These are phyloP conservation scores for Abramis brama DNA, from an alignment of 2,113 vertebrate genomes.

Conservation along the genomic window DNA sequence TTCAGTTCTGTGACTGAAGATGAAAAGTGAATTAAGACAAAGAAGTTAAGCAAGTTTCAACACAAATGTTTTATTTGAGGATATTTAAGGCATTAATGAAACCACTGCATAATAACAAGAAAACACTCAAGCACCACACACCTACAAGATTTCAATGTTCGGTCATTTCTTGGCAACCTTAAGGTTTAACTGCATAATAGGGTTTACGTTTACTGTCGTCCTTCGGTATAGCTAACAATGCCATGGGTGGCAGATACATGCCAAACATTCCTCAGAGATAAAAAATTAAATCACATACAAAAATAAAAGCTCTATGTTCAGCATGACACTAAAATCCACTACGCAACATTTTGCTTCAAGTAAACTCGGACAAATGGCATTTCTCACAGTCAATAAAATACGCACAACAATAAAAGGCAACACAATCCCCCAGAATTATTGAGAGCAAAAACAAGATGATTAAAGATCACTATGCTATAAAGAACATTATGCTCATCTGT, in stretches of 20 bases:
- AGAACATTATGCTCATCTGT: not conserved
- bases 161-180: slow-evolving; percentile 66
- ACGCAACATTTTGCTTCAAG: slow-evolving; percentile 61
- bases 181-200: slow-evolving; percentile 73
- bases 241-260: slow-evolving; percentile 55
- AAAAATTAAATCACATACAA: slow-evolving; percentile 54
- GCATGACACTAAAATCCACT: slow-evolving; percentile 68
- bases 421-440: slow-evolving; percentile 9
- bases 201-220: slow-evolving; percentile 60
- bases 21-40: not conserved
- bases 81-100: slow-evolving; percentile 81
- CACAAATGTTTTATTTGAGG: slow-evolving; percentile 75
- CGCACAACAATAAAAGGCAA: slow-evolving; percentile 56
- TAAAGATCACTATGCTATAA: not conserved
- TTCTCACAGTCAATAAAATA: slow-evolving; percentile 68
- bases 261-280: slow-evolving; percentile 64
- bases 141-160: slow-evolving; percentile 55
- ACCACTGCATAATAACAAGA: slow-evolving; percentile 76
- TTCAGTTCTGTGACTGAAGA: not conserved
- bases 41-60: slow-evolving; percentile 44
- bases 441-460: slow-evolving; percentile 23
- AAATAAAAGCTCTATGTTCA: slow-evolving; percentile 66
- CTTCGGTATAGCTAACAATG: slow-evolving; percentile 50
- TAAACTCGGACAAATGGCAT: slow-evolving; percentile 58
- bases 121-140: slow-evolving; percentile 65